Evolutionary conservation across 2,113 vertebrate species (phyloP).

Genomic region (Tragelaphus buxtoni): DNA sequence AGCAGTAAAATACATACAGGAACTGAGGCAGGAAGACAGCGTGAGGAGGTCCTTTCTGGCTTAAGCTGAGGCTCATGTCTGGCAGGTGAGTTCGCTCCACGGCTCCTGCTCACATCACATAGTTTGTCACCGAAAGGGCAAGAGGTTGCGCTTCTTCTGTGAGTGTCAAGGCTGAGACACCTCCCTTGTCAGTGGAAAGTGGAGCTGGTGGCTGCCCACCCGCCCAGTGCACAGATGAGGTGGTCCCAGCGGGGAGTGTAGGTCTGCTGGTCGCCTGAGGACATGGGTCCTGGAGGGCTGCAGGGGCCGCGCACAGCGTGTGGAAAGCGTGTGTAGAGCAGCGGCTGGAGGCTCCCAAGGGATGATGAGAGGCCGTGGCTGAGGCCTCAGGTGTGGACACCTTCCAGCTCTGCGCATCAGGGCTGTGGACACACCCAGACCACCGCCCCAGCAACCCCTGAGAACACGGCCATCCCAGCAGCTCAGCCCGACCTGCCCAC

Average conservation of each 20-base stretch:
- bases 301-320: background rate
- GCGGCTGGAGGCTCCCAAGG: background rate
- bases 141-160: background rate
- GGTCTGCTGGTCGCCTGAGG: background rate
- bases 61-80: background rate
- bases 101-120: background rate
- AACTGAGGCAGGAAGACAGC: background rate
- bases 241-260: background rate
- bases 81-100: background rate
- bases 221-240: background rate
- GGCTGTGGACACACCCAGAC: background rate
- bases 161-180: background rate
- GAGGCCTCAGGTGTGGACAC: background rate
- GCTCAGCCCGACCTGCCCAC: background rate
- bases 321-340: background rate
- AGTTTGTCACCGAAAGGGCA: background rate
- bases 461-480: background rate
- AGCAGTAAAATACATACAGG: background rate
- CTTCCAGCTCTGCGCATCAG: accelerated
- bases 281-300: background rate
- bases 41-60: background rate
- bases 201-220: background rate
- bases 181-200: background rate
- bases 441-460: background rate
- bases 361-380: background rate